A percentile compares a stretch with the other conserved stretches of the same genome.
Evolutionary conservation across 2,113 vertebrate species (phyloP).

Genomic region (Ptilorrhoa leucosticta): DNA sequence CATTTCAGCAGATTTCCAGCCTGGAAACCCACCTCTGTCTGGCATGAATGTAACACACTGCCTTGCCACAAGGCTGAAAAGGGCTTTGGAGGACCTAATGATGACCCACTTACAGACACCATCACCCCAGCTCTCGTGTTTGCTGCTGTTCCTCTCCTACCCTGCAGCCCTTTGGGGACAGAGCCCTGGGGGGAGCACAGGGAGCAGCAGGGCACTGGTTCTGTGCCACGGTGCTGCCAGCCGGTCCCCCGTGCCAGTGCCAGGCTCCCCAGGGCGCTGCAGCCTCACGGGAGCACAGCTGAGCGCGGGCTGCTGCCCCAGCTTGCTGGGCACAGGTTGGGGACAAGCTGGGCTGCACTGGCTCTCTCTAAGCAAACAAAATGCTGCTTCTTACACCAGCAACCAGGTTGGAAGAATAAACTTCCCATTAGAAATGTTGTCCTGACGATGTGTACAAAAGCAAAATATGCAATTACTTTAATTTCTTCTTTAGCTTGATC

Average conservation of each 20-base stretch:
- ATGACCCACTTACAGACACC: not conserved
- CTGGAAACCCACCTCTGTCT: not conserved
- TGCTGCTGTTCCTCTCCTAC: fast-evolving
- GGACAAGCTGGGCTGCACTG: not conserved
- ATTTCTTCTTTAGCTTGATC: slow-evolving; percentile 9
- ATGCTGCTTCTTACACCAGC: not conserved
- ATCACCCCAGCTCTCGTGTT: fast-evolving
- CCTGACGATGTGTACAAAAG: not conserved
- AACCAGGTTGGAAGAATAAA: not conserved
- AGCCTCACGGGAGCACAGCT: not conserved
- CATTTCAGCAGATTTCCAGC: not conserved
- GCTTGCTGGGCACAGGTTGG: not conserved
- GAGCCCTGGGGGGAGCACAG: fast-evolving
- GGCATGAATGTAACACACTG: fast-evolving
- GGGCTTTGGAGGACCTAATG: not conserved
- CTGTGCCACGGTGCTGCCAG: not conserved
- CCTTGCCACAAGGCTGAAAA: not conserved
- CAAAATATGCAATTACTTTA: not conserved
- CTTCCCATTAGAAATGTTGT: not conserved
- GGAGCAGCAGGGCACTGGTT: too few species aligned
- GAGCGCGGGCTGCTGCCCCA: not conserved
- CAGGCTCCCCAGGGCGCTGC: not conserved
- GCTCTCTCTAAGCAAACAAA: not conserved
- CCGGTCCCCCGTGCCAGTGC: not conserved
- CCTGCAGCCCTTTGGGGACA: fast-evolving